Conservation (phyloP, 2,113 vertebrate species). For the Drymodes brunneopygia region DNA sequence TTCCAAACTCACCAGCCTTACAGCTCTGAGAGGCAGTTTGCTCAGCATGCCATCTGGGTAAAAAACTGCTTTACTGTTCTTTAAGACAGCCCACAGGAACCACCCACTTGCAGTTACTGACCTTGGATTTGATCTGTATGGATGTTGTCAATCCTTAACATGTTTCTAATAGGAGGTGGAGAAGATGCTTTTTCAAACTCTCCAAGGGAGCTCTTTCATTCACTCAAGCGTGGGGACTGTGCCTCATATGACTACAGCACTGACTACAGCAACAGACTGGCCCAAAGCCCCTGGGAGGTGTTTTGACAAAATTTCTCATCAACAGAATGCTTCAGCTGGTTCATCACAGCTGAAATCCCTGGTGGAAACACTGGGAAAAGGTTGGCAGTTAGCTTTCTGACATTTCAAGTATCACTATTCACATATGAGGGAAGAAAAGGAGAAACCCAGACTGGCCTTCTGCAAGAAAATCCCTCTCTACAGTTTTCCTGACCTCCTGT, state of each 20-base stretch:
- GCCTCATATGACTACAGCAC: background rate
- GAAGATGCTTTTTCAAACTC: background rate
- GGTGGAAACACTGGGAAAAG: background rate
- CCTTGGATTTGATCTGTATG: background rate
- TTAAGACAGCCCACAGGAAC: background rate
- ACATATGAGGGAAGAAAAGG: background rate
- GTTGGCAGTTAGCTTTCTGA: background rate
- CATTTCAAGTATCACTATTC: background rate
- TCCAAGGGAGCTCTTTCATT: background rate
- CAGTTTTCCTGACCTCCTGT: background rate
- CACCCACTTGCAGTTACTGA: conserved; percentile 13
- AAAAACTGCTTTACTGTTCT: background rate
- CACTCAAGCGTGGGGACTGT: background rate
- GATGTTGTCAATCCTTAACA: background rate
- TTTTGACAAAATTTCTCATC: background rate
- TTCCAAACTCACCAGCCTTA: background rate
- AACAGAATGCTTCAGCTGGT: background rate
- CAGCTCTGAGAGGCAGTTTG: background rate
- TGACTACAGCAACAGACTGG: background rate
- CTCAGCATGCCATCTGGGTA: background rate
- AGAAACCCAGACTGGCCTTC: background rate
- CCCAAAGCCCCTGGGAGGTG: background rate
- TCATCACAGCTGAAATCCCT: background rate
- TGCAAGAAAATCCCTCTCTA: background rate
- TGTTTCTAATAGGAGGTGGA: background rate